Evolutionary conservation across 2,797 vertebrate species (phyloP).

Genomic region (Cuculus canorus): DNA sequence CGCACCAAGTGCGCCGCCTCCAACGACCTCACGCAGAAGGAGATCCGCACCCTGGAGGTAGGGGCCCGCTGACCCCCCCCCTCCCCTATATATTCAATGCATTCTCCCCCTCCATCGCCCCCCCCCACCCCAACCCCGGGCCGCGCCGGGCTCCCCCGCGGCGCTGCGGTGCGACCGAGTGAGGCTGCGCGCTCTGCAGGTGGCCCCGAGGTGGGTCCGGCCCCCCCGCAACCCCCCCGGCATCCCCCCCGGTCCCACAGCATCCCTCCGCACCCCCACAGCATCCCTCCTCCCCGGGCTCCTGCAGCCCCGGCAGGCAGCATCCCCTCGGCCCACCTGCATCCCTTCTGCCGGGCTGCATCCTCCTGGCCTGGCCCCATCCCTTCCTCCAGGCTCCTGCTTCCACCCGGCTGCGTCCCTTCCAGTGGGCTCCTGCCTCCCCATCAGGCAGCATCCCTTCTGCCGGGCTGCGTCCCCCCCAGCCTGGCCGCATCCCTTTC

Average conservation of each 20-base stretch:
- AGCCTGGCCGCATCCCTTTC: background rate
- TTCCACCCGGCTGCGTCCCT: too few species aligned
- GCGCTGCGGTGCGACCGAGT: conserved; percentile 83
- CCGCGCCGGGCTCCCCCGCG: conserved; percentile 4
- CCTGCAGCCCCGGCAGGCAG: too few species aligned
- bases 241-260: background rate
- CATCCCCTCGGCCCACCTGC: too few species aligned
- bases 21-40: conserved; percentile 98
- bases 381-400: background rate
- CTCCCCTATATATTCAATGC: background rate
- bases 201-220: conserved; percentile 80
- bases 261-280: too few species aligned
- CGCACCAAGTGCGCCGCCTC: conserved; percentile 98
- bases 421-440: too few species aligned
- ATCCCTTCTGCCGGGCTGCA: too few species aligned
- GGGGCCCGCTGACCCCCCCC: conserved; percentile 34
- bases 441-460: too few species aligned
- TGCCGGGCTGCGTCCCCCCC: too few species aligned
- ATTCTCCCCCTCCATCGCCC: too few species aligned
- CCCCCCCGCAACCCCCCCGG: too few species aligned
- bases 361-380: background rate
- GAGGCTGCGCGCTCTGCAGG: conserved; percentile 95
- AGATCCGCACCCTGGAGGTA: conserved; percentile 97
- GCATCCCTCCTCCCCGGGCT: too few species aligned
- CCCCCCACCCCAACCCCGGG: background rate